Percentiles rank a stretch among this genome's conserved stretches.
These are phyloP conservation scores for Lepilemur septentrionalis DNA, from an alignment of 2,797 vertebrate genomes.

Conservation along the genomic window DNA sequence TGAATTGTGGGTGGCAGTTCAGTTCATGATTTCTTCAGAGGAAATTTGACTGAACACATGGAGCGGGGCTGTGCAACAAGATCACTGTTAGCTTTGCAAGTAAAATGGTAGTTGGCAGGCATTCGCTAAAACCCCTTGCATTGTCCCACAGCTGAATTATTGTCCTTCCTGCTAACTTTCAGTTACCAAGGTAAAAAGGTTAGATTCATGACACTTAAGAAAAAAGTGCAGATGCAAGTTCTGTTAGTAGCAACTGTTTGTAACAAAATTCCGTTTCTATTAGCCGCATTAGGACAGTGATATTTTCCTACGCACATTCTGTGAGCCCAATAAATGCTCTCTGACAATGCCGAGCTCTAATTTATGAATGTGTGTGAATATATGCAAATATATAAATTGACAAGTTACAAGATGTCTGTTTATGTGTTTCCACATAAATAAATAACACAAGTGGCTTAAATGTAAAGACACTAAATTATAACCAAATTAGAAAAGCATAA, in stretches of 20 bases:
- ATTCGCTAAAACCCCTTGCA: neutral
- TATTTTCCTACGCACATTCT: neutral
- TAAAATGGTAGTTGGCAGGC: neutral
- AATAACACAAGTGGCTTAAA: neutral
- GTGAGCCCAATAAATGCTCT: neutral
- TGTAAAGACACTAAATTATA: neutral
- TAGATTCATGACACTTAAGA: neutral
- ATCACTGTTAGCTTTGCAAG: constrained; percentile 42
- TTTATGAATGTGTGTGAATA: neutral
- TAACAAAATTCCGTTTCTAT: constrained; percentile 1
- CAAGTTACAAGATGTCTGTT: neutral
- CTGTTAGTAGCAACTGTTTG: neutral
- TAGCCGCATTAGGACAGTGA: neutral
- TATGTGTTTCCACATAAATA: neutral
- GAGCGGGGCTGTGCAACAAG: constrained; percentile 5
- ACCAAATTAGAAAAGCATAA: constrained; percentile 20
- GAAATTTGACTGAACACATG: constrained; percentile 59
- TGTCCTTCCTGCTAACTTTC: constrained; percentile 42
- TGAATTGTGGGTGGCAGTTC: constrained; percentile 65
- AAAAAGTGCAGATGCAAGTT: neutral
- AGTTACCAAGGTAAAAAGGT: constrained; percentile 45
- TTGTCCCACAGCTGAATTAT: constrained; percentile 5
- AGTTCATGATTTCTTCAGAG: constrained; percentile 52
- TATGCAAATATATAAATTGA: neutral
- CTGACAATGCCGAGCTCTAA: neutral